phyloP scores from a whole-genome alignment of 1,140 invertebrate genomes.

The Asbolus verrucosus region DNA sequence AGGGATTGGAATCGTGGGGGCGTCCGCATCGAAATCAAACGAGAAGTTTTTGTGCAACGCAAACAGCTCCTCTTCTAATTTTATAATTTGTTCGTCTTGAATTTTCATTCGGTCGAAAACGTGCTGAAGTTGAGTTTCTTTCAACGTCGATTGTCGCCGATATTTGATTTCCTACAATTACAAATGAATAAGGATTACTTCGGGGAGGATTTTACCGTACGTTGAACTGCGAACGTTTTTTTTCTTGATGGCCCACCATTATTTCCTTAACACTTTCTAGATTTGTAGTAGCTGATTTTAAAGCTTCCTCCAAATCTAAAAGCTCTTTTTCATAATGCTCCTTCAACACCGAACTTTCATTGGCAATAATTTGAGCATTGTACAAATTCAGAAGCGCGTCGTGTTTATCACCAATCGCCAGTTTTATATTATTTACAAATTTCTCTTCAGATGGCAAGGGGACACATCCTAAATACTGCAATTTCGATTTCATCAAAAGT shows the following conservation, averaged over 20 bases:
- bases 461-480: conserved; percentile 62
- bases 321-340: conserved; percentile 61
- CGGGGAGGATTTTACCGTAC: no score
- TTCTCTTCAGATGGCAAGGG: conserved; percentile 59
- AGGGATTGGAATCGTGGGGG: background rate
- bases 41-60: conserved; percentile 50
- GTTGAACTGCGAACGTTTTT: conserved; percentile 50
- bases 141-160: conserved; percentile 57
- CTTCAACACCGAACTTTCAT: conserved; percentile 60
- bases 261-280: conserved; percentile 37
- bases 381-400: conserved; percentile 54
- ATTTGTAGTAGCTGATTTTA: background rate
- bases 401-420: conserved; percentile 56
- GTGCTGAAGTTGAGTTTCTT: conserved; percentile 60
- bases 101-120: conserved; percentile 53
- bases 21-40: conserved; percentile 5
- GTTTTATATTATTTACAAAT: conserved; percentile 56
- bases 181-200: no score
- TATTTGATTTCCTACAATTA: conserved; percentile 57
- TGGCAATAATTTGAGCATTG: conserved; percentile 56
- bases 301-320: conserved; percentile 33
- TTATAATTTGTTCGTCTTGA: conserved; percentile 61
- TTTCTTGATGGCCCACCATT: conserved; percentile 53
- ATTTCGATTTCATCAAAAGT: conserved; percentile 59
- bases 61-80: conserved; percentile 62